Evolutionary conservation across 2,113 vertebrate species (phyloP).

Genomic region (Alligator sinensis): DNA sequence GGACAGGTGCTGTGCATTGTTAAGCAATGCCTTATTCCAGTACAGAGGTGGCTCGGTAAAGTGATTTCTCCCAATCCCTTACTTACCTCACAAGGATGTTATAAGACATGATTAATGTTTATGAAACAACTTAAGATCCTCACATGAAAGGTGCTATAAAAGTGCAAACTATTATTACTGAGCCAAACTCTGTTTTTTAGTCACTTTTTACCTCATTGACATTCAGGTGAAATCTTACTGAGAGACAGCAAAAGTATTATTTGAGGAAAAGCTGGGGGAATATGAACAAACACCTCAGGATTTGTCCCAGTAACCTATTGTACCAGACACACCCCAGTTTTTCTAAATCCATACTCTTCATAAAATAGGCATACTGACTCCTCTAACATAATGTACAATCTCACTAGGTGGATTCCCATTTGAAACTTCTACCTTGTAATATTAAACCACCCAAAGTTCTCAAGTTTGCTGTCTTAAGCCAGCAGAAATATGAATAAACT

Average conservation of each 20-base stretch:
- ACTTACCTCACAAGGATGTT: no score
- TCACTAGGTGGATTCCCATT: constrained; percentile 39
- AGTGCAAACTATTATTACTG: neutral
- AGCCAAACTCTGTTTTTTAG: neutral
- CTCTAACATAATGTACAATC: neutral
- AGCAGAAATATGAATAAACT: neutral
- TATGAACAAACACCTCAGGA: constrained; percentile 8
- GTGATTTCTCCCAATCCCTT: no score
- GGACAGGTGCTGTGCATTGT: no score
- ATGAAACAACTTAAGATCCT: no score
- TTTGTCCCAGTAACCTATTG: neutral
- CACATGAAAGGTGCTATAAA: no score
- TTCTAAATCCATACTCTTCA: constrained; percentile 28
- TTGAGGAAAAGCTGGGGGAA: neutral
- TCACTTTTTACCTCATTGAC: neutral
- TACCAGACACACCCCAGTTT: neutral
- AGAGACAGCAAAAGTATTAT: neutral
- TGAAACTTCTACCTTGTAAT: constrained; percentile 17
- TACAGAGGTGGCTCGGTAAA: no score
- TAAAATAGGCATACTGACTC: neutral
- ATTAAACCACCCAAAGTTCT: constrained; percentile 9
- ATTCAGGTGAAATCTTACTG: neutral
- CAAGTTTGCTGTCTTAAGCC: neutral
- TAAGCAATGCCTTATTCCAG: no score
- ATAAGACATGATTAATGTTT: no score